These are phyloP conservation scores for Drosophila lini DNA, from an alignment of 1,140 invertebrate species.

Conservation along the genomic window DNA sequence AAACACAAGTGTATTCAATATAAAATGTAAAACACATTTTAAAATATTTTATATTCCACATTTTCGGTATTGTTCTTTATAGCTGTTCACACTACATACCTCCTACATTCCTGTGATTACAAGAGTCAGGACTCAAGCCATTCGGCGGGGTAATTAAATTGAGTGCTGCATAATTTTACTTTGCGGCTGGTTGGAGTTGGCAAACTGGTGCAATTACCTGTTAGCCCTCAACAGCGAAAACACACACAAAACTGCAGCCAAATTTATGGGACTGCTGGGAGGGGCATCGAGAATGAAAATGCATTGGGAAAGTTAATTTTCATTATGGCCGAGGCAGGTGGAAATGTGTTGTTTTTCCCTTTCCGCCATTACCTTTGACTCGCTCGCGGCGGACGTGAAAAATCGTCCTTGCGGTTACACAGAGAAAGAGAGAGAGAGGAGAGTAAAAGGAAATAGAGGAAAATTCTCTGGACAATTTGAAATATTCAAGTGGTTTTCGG, in stretches of 20 bases:
- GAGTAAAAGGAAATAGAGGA: neutral
- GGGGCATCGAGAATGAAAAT: conserved; percentile 29
- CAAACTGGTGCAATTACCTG: conserved; percentile 71
- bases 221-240: conserved; percentile 56
- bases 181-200: conserved; percentile 61
- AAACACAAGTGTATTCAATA: too few species aligned
- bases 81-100: neutral
- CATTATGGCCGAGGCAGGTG: conserved; percentile 58
- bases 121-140: conserved; percentile 37
- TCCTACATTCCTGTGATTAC: conserved; percentile 18
- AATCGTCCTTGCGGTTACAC: conserved; percentile 42
- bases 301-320: conserved; percentile 76
- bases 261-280: conserved; percentile 65
- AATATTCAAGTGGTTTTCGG: conserved; percentile 67
- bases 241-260: conserved; percentile 49
- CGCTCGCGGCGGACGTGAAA: conserved; percentile 32
- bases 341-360: conserved; percentile 23
- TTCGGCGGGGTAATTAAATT: conserved; percentile 75
- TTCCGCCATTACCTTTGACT: conserved; percentile 7
- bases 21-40: too few species aligned
- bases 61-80: neutral
- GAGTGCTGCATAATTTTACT: conserved; percentile 75
- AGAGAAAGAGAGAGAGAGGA: neutral
- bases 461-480: conserved; percentile 57
- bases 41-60: too few species aligned